These are phyloP conservation scores for Callinectes sapidus DNA, from an alignment of 2,888 invertebrate genomes.

Conservation along the genomic window DNA sequence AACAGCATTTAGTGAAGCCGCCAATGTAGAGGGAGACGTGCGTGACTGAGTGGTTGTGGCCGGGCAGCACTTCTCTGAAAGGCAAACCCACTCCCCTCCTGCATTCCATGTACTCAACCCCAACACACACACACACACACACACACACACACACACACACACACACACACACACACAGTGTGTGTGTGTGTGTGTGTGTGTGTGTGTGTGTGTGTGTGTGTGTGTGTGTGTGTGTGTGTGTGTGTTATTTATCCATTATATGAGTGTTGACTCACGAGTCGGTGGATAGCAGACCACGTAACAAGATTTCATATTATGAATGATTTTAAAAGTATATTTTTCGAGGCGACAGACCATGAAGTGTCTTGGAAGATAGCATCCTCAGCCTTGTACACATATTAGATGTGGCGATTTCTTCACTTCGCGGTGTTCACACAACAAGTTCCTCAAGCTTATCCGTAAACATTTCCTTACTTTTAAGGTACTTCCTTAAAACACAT, in stretches of 20 bases:
- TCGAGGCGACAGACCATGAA: not conserved
- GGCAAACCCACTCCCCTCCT: not conserved
- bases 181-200: conserved; percentile 37
- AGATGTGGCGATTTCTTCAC: not conserved
- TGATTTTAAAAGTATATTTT: not conserved
- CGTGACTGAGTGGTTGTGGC: not conserved
- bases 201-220: conserved; percentile 18
- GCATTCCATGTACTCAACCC: not conserved
- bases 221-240: conserved; percentile 46
- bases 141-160: conserved; percentile 46
- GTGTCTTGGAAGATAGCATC: not conserved
- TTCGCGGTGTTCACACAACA: not conserved
- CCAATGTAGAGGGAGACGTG: not conserved
- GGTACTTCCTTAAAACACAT: no score
- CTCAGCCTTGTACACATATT: not conserved
- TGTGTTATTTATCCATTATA: conserved; percentile 46
- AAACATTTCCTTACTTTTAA: no score
- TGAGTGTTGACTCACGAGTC: not conserved
- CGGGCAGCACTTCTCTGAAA: not conserved
- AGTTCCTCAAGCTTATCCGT: no score
- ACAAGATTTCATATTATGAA: not conserved
- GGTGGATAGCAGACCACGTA: not conserved
- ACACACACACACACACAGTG: conserved; percentile 41
- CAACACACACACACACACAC: conserved; percentile 26
- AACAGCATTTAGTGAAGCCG: not conserved